Conservation (phyloP, 92 coral and sea anemone species). For the Pocillopora grandis region DNA sequence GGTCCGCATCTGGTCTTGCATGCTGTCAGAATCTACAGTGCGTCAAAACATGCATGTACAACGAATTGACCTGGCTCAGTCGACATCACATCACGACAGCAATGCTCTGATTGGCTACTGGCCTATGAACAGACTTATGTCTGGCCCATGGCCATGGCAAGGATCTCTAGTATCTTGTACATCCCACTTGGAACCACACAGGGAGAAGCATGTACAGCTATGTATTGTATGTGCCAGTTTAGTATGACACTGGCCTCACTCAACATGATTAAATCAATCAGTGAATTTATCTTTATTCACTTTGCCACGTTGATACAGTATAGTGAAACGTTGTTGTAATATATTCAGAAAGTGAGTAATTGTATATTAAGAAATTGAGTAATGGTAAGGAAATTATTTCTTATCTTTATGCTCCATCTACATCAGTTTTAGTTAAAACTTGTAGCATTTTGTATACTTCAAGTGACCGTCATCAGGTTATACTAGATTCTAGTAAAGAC, state of each 20-base stretch:
- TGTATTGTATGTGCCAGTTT: conserved; percentile 62
- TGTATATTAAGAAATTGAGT: no score
- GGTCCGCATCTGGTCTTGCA: conserved; percentile 81
- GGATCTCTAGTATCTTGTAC: conserved; percentile 74
- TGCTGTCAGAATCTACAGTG: conserved; percentile 62
- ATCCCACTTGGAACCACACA: conserved; percentile 71
- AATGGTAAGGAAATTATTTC: no score
- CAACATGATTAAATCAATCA: neutral
- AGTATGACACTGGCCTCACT: conserved; percentile 32
- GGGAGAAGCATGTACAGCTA: conserved; percentile 56
- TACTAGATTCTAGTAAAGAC: no score
- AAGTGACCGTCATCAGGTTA: no score
- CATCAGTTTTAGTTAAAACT: no score
- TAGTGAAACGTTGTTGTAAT: no score
- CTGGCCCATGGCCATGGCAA: conserved; percentile 96
- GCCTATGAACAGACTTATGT: conserved; percentile 87
- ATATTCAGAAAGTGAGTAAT: no score
- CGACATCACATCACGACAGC: conserved; percentile 28
- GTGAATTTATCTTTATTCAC: neutral
- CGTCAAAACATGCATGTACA: conserved; percentile 78
- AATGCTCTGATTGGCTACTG: conserved; percentile 83
- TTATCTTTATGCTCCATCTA: no score
- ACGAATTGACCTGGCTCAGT: conserved; percentile 72
- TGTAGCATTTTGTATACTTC: no score
- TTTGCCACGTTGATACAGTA: neutral